Evolutionary conservation across 1,140 invertebrate genomes (phyloP).

Genomic region (Monochamus saltuarius): DNA sequence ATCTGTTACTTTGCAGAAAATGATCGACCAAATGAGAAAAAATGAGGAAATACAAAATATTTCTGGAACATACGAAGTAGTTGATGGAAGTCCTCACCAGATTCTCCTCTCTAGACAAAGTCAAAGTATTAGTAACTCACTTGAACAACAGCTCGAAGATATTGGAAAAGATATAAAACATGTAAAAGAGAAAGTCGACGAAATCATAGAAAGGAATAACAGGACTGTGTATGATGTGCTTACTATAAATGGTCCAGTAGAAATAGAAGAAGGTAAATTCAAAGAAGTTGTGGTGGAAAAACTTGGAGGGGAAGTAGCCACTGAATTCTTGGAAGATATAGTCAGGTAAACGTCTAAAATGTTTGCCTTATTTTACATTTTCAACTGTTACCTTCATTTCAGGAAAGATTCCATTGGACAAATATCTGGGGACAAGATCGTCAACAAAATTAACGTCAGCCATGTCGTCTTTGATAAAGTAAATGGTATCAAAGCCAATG

Average conservation of each 20-base stretch:
- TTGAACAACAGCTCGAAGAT: conserved; percentile 29
- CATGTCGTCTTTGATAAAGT: conserved; percentile 40
- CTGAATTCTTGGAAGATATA: conserved; percentile 33
- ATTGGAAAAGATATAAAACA: conserved; percentile 40
- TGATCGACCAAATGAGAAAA: conserved; percentile 24
- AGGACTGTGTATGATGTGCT: conserved; percentile 32
- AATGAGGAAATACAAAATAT: conserved; percentile 15
- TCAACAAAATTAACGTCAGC: conserved; percentile 28
- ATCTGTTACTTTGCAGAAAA: conserved; percentile 15
- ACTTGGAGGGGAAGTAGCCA: conserved; percentile 32
- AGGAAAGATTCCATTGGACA: conserved; percentile 29
- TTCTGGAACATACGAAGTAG: conserved; percentile 5
- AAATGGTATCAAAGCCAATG: conserved; percentile 28
- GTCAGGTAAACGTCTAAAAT: conserved; percentile 29
- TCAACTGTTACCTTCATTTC: conserved; percentile 11
- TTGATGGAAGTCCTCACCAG: neutral
- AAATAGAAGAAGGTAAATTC: conserved; percentile 35
- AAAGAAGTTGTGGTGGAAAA: conserved; percentile 30
- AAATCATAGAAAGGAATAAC: conserved; percentile 22
- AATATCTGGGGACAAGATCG: conserved; percentile 34
- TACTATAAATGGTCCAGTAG: conserved; percentile 38
- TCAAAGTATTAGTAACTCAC: no score
- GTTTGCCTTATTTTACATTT: conserved; percentile 5
- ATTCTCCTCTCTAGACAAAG: no score
- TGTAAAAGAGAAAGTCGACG: conserved; percentile 27